Evolutionary conservation across 1,140 invertebrate species (phyloP).

Genomic region (Argopecten irradians): DNA sequence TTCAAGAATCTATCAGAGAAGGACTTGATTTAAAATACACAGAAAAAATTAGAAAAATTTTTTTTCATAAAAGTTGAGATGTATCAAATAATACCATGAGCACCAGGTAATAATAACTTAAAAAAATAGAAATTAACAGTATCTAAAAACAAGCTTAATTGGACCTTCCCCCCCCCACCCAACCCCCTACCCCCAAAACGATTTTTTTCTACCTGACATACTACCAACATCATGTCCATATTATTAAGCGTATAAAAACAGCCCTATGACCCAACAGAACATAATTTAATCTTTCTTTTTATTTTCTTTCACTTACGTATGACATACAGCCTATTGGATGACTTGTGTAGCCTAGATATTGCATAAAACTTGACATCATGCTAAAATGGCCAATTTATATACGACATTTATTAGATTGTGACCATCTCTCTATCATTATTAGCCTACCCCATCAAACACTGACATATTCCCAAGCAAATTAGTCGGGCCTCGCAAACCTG

Average conservation of each 20-base stretch:
- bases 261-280: neutral
- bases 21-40: too few species aligned
- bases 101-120: too few species aligned
- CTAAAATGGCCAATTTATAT: conserved; percentile 23
- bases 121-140: too few species aligned
- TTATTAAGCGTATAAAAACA: neutral
- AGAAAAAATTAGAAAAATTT: too few species aligned
- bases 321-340: neutral
- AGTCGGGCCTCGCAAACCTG: neutral
- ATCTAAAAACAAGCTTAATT: too few species aligned
- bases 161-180: too few species aligned
- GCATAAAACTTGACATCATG: neutral
- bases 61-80: too few species aligned
- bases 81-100: too few species aligned
- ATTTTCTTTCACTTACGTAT: neutral
- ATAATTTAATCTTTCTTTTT: neutral
- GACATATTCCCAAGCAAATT: neutral
- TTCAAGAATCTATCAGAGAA: too few species aligned
- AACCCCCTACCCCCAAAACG: too few species aligned
- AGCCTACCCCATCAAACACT: neutral
- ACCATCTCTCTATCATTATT: conserved; percentile 23
- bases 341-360: conserved; percentile 3
- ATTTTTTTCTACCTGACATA: too few species aligned
- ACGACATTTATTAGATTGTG: conserved; percentile 22
- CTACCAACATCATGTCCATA: neutral